These are phyloP conservation scores for Athalia cordata DNA, from an alignment of 2,888 invertebrate species.

Conservation along the genomic window DNA sequence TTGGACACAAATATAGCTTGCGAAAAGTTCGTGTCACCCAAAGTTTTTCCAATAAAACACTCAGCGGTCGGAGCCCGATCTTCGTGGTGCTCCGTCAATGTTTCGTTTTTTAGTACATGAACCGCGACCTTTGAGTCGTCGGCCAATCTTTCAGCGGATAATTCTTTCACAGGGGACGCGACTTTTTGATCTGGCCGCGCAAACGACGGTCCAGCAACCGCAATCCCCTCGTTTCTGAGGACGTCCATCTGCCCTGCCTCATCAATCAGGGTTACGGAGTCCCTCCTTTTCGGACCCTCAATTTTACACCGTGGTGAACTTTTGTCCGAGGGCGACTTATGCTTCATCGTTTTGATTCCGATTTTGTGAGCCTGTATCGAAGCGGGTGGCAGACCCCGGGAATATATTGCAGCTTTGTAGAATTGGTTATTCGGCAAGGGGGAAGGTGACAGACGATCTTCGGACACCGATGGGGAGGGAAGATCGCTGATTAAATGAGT, in stretches of 20 bases:
- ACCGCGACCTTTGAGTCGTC: background rate
- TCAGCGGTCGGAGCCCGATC: too few species aligned
- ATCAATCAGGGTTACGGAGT: background rate
- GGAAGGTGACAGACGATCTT: constrained; percentile 58
- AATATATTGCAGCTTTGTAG: constrained; percentile 66
- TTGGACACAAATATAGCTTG: background rate
- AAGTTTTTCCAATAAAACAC: too few species aligned
- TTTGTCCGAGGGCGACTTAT: constrained; percentile 10
- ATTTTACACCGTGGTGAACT: background rate
- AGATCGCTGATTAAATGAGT: constrained; percentile 79
- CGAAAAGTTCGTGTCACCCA: too few species aligned
- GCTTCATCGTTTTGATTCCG: constrained; percentile 61
- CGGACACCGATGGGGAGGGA: constrained; percentile 71
- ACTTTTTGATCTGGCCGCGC: background rate
- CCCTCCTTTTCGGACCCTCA: background rate
- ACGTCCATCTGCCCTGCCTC: background rate
- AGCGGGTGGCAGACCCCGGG: constrained; percentile 68
- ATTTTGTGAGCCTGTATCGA: constrained; percentile 65
- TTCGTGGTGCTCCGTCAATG: too few species aligned
- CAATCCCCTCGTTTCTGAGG: background rate
- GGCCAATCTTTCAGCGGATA: background rate
- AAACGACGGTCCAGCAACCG: constrained; percentile 14
- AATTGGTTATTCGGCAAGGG: constrained; percentile 66
- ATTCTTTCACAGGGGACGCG: too few species aligned
- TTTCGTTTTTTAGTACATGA: too few species aligned